A percentile compares a stretch with the other conserved stretches of the same genome.
phyloP scores from a whole-genome alignment of 1,140 invertebrate genomes.

The Cephus cinctus region DNA sequence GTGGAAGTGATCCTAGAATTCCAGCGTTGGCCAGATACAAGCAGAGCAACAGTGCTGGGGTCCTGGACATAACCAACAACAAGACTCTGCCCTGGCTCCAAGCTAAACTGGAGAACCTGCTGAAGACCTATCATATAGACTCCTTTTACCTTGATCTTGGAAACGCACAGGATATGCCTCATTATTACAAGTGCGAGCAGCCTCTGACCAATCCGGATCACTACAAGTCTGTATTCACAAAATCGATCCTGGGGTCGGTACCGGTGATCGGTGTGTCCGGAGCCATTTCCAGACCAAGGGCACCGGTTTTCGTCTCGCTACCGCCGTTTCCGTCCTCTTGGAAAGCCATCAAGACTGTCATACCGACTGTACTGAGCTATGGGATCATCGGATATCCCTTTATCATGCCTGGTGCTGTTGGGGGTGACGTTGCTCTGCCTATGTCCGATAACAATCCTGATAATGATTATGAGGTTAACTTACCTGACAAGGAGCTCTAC shows the following conservation, averaged over 20 bases:
- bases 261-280: slow-evolving; percentile 80
- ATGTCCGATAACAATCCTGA: slow-evolving; percentile 57
- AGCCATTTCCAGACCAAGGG: slow-evolving; percentile 76
- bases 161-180: slow-evolving; percentile 82
- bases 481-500: slow-evolving; percentile 85
- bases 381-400: slow-evolving; percentile 89
- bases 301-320: slow-evolving; percentile 83
- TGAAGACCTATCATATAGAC: slow-evolving; percentile 76
- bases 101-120: slow-evolving; percentile 69
- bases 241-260: slow-evolving; percentile 63
- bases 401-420: slow-evolving; percentile 89
- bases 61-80: slow-evolving; percentile 83
- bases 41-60: slow-evolving; percentile 71
- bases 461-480: slow-evolving; percentile 59
- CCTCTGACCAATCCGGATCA: slow-evolving; percentile 76
- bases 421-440: slow-evolving; percentile 74
- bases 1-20: slow-evolving; percentile 69
- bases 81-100: slow-evolving; percentile 77
- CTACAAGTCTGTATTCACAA: slow-evolving; percentile 74
- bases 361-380: slow-evolving; percentile 83
- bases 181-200: slow-evolving; percentile 76
- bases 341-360: slow-evolving; percentile 81
- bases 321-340: slow-evolving; percentile 85
- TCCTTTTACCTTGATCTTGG: slow-evolving; percentile 90
- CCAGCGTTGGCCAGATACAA: slow-evolving; percentile 76